Percentiles rank a stretch among this genome's conserved stretches.
phyloP scores from a whole-genome alignment of 2,113 vertebrate species.

The Rhinoderma darwinii region DNA sequence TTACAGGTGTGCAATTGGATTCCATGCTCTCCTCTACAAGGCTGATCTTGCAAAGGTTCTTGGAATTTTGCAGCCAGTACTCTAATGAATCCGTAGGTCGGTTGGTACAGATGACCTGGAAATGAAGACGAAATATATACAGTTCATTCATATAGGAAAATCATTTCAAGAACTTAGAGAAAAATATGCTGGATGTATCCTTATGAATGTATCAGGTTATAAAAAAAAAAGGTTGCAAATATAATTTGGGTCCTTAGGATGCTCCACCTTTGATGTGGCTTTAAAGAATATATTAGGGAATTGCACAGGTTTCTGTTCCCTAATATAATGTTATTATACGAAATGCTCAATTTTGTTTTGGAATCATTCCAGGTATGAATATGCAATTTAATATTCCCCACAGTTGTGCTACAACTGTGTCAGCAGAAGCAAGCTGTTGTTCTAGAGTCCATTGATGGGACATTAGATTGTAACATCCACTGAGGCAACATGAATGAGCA shows the following conservation, averaged over 20 bases:
- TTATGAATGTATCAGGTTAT: background rate
- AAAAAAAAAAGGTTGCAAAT: background rate
- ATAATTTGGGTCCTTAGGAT: too few relatives aligned
- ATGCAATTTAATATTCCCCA: background rate
- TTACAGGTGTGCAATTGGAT: conserved; percentile 86
- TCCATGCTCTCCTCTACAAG: conserved; percentile 87
- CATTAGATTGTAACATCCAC: too few relatives aligned
- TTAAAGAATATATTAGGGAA: background rate
- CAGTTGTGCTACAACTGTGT: too few relatives aligned
- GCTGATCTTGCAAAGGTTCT: conserved; percentile 85
- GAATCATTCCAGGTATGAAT: background rate
- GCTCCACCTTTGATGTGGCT: background rate
- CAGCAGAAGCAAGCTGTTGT: background rate
- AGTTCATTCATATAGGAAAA: background rate
- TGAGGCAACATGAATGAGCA: too few relatives aligned
- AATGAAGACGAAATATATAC: conserved; percentile 37
- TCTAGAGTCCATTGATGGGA: background rate
- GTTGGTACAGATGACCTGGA: conserved; percentile 90
- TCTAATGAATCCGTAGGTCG: conserved; percentile 89
- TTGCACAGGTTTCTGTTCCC: background rate
- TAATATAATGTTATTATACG: background rate
- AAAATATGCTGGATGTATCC: background rate
- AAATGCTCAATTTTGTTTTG: background rate
- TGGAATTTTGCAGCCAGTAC: conserved; percentile 94
- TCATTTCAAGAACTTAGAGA: background rate